These are phyloP conservation scores for Seira sanloemensis DNA, from an alignment of 2,888 invertebrate species.

Conservation along the genomic window DNA sequence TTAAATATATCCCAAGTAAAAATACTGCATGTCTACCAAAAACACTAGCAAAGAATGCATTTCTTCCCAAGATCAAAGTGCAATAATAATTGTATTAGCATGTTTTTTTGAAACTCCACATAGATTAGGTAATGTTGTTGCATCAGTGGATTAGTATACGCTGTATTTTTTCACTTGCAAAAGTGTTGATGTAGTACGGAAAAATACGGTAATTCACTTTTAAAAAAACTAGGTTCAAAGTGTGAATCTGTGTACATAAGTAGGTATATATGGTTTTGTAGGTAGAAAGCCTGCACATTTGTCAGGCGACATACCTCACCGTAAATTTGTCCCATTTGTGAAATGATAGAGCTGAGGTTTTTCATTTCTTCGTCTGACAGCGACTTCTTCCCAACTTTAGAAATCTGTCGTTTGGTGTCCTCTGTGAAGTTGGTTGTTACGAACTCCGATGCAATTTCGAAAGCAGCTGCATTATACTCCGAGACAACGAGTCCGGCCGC, in stretches of 20 bases:
- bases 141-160: no score
- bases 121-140: no score
- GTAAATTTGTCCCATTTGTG: conserved; percentile 73
- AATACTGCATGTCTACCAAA: no score
- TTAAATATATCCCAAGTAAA: no score
- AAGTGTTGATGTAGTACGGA: no score
- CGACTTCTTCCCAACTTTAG: conserved; percentile 69
- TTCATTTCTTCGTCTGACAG: conserved; percentile 72
- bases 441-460: conserved; percentile 67
- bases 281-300: background rate
- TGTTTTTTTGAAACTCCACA: no score
- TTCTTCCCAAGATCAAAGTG: no score
- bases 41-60: no score
- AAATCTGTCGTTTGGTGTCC: conserved; percentile 71
- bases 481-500: conserved; percentile 63
- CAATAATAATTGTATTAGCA: no score
- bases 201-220: background rate
- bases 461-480: conserved; percentile 66
- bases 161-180: no score
- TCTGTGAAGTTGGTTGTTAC: conserved; percentile 69
- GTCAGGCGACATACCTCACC: conserved; percentile 65
- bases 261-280: background rate
- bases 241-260: background rate
- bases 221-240: background rate
- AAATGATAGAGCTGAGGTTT: conserved; percentile 68